A percentile compares a stretch with the other conserved stretches of the same genome.
phyloP scores from a whole-genome alignment of 2,797 vertebrate species.

The Anniella stebbinsi region DNA sequence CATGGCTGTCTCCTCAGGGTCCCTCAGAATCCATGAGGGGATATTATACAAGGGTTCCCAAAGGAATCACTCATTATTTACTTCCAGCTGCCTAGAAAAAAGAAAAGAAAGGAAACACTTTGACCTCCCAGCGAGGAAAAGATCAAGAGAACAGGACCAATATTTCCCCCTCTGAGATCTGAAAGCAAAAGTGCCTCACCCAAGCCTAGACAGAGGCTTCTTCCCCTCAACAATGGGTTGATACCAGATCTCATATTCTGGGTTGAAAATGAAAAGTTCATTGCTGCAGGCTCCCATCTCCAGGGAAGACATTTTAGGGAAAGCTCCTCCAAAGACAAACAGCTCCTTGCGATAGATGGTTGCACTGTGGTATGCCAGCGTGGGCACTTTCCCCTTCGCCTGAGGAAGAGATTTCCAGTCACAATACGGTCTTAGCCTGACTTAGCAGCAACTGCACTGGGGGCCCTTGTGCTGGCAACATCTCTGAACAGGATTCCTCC shows the following conservation, averaged over 20 bases:
- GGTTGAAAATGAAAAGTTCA: constrained; percentile 90
- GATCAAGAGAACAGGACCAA: background rate
- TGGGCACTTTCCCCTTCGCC: constrained; percentile 88
- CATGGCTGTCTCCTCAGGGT: background rate
- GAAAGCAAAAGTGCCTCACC: constrained; percentile 79
- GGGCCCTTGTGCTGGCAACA: background rate
- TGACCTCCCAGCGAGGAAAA: constrained; percentile 78
- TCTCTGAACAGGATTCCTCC: background rate
- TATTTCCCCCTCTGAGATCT: constrained; percentile 74
- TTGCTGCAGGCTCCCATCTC: constrained; percentile 84
- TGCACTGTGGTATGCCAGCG: constrained; percentile 87
- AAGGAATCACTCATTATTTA: background rate
- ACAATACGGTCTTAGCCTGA: background rate
- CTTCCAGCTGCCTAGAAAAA: background rate
- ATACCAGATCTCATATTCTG: constrained; percentile 93
- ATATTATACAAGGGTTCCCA: background rate
- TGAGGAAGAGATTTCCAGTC: constrained; percentile 61
- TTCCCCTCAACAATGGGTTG: constrained; percentile 91
- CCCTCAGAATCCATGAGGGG: background rate
- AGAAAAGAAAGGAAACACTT: constrained; percentile 52
- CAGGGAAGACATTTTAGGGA: constrained; percentile 68
- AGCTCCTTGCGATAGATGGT: constrained; percentile 89
- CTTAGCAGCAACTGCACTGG: background rate
- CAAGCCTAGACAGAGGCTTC: constrained; percentile 87
- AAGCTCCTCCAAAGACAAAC: constrained; percentile 90